Conservation (phyloP, 1,140 invertebrate genomes). For the Sminthurides bifidus region DNA sequence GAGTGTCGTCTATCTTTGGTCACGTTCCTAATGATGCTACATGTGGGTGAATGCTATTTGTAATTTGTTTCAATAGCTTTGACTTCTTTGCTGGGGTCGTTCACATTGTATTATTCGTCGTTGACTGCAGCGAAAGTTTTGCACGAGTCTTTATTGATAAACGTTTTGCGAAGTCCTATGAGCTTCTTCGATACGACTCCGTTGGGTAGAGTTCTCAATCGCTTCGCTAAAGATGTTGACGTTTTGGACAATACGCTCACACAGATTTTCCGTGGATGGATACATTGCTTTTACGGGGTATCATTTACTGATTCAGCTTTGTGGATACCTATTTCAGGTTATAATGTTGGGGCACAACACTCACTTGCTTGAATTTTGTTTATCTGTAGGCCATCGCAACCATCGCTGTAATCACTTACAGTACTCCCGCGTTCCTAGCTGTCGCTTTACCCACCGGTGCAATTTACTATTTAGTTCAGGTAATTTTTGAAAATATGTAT, state of each 20-base stretch:
- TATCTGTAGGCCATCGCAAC: constrained; percentile 39
- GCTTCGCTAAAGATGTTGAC: constrained; percentile 74
- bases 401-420: constrained; percentile 42
- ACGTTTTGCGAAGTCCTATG: constrained; percentile 41
- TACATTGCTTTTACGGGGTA: constrained; percentile 31
- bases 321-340: not conserved
- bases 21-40: not conserved
- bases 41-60: not conserved
- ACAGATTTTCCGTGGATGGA: constrained; percentile 23
- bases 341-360: not conserved
- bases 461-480: constrained; percentile 47
- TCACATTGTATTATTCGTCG: constrained; percentile 26
- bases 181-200: constrained; percentile 78
- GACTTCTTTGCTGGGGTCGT: constrained; percentile 7
- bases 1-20: not conserved
- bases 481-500: constrained; percentile 33
- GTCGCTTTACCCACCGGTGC: constrained; percentile 44
- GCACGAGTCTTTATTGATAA: constrained; percentile 36
- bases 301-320: not conserved
- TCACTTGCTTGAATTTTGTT: constrained; percentile 1
- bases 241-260: constrained; percentile 49
- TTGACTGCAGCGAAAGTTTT: constrained; percentile 34
- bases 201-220: constrained; percentile 66
- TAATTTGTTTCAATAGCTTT: constrained; percentile 19
- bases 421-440: constrained; percentile 44